Base-by-base conservation (phyloP, 2,113 vertebrate species). In the Tetraodon nigroviridis region DNA sequence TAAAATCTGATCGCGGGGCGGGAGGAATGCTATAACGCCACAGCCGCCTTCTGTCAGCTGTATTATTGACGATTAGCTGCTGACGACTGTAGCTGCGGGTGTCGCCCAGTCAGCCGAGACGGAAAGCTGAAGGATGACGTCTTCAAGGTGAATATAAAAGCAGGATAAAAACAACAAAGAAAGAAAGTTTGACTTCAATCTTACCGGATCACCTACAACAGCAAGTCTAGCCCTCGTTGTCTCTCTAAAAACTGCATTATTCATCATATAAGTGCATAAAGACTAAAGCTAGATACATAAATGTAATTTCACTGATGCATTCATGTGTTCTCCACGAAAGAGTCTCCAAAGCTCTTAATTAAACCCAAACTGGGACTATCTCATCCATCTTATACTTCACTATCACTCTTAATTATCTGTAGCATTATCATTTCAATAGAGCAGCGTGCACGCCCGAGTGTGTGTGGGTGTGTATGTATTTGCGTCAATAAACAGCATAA, bases 391-490 rank as follows among this genome's bases (percentile, higher is more conserved):
- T 52, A 41, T 72, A 51, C 55, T 69, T 67, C 65, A 46, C 27
- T 45, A 68, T 80, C 71, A 41, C 51, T 71, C 60, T 68, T 54
- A 78, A 80, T 83, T 80, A 80, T 77, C 61, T 55, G 40, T 71
- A 44, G 69, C 66, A 82, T 82, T 79, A 74, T 77, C 64, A 72
- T 60, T 57, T 29, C 41, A 50, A 5, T 50, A 20, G 21, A 27
- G 47, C 19, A 40, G 51, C 24, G 55, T 54, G 54, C 41, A 54
- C 53, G 55, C 32, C 61, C 60, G 58, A 48, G 58, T 53, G 69
- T 46, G 50, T 55, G 46, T 40, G 60, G 32, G 68, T 55, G 61
- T 57, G 49, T 57, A 61, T 63, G 61, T 49, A 57, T 55, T 58
- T 20, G 56, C 46, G 56, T 78, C 49, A 56, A 46, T 64, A 67